These are phyloP conservation scores for Lycocorax pyrrhopterus DNA, from an alignment of 2,113 vertebrate genomes.

Conservation along the genomic window DNA sequence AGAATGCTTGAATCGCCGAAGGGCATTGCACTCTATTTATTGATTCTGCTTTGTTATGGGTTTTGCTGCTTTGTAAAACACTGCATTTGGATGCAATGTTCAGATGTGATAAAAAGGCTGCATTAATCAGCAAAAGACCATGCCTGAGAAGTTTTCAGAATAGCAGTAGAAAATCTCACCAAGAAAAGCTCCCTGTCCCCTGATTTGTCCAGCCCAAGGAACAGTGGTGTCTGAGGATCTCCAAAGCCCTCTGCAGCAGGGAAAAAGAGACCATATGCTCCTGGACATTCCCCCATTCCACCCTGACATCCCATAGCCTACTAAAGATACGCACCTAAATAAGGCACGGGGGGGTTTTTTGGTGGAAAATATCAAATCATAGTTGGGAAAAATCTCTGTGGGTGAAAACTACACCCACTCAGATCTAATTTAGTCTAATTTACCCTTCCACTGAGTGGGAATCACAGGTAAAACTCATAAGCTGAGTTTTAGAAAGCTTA, in stretches of 20 bases:
- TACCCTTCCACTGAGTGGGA: neutral
- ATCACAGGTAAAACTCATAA: neutral
- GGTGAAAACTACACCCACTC: neutral
- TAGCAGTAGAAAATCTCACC: neutral
- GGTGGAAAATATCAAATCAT: neutral
- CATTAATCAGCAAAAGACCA: conserved; percentile 53
- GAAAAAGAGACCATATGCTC: neutral
- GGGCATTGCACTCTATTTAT: conserved; percentile 57
- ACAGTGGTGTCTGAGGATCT: neutral
- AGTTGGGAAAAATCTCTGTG: neutral
- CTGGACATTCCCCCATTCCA: neutral
- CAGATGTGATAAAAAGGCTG: conserved; percentile 43
- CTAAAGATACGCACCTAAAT: neutral
- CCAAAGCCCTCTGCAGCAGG: neutral
- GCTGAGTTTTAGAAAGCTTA: neutral
- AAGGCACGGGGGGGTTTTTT: neutral
- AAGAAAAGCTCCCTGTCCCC: neutral
- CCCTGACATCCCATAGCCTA: neutral
- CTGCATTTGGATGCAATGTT: conserved; percentile 27
- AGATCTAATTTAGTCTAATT: neutral
- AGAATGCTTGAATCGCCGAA: conserved; percentile 10
- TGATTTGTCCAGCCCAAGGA: neutral
- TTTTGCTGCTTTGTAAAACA: conserved; percentile 45
- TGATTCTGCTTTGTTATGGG: conserved; percentile 57
- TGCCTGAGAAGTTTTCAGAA: conserved; percentile 9